Conservation (phyloP, 2,888 invertebrate genomes). For the Helicoverpa assulta region DNA sequence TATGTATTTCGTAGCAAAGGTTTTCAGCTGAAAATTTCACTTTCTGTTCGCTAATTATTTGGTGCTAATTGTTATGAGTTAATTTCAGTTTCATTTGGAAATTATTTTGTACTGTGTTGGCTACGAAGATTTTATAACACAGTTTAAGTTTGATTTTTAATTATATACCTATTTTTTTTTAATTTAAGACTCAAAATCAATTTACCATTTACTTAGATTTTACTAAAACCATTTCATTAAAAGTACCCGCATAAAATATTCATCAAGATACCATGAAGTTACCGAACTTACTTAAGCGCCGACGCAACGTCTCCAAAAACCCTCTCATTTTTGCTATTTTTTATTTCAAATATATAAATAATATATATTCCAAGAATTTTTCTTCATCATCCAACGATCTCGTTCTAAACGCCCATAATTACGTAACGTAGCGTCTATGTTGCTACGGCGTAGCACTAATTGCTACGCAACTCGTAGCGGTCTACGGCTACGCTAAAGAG, state of each 20-base stretch:
- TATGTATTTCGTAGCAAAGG: conserved; percentile 52
- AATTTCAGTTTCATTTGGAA: conserved; percentile 1
- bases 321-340: neutral
- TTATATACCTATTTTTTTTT: neutral
- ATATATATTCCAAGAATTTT: conserved; percentile 28
- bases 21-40: conserved; percentile 57
- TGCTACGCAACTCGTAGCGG: conserved; percentile 86
- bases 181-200: neutral
- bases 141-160: neutral
- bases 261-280: neutral
- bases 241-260: neutral
- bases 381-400: conserved; percentile 50
- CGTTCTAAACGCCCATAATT: conserved; percentile 81
- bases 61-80: conserved; percentile 10
- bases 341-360: neutral
- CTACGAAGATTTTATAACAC: neutral
- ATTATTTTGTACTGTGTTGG: neutral
- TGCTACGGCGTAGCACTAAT: conserved; percentile 85
- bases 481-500: conserved; percentile 79
- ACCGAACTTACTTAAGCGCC: neutral
- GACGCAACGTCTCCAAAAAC: neutral
- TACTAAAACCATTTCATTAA: neutral
- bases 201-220: neutral
- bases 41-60: conserved; percentile 38
- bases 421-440: conserved; percentile 77